phyloP scores from a whole-genome alignment of 2,113 vertebrate species.

The Nerophis ophidion region DNA sequence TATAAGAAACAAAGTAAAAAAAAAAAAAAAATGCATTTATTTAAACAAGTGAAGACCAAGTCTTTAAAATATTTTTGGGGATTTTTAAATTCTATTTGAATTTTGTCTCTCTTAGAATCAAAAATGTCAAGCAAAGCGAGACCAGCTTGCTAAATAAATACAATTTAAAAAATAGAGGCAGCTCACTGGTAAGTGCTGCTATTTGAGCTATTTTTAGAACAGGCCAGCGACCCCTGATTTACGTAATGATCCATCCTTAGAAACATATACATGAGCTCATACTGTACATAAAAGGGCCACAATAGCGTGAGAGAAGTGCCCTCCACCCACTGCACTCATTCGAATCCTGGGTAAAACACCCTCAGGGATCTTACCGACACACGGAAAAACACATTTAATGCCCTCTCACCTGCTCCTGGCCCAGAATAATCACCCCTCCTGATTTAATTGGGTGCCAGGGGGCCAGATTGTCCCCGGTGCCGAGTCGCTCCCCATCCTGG shows the following conservation, averaged over 20 bases:
- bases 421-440: conserved; percentile 91
- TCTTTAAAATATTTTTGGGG: too few species aligned
- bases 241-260: conserved; percentile 14
- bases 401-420: conserved; percentile 95
- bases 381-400: conserved; percentile 4
- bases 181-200: too few species aligned
- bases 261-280: conserved; percentile 40
- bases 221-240: too few species aligned
- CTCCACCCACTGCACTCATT: conserved; percentile 16
- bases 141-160: too few species aligned
- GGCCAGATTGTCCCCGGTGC: conserved; percentile 93
- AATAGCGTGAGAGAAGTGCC: conserved; percentile 59
- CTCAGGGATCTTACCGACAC: conserved; percentile 18
- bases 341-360: conserved; percentile 29
- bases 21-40: too few species aligned
- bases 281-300: conserved; percentile 12
- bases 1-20: too few species aligned
- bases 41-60: too few species aligned
- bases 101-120: too few species aligned
- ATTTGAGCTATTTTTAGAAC: too few species aligned
- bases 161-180: too few species aligned
- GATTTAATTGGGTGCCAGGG: conserved; percentile 99
- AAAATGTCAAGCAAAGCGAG: too few species aligned
- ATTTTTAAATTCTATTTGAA: too few species aligned
- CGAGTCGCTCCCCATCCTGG: conserved; percentile 92